Evolutionary conservation across 1,140 invertebrate species (phyloP).

Genomic region (Drosophila lacteicornis): DNA sequence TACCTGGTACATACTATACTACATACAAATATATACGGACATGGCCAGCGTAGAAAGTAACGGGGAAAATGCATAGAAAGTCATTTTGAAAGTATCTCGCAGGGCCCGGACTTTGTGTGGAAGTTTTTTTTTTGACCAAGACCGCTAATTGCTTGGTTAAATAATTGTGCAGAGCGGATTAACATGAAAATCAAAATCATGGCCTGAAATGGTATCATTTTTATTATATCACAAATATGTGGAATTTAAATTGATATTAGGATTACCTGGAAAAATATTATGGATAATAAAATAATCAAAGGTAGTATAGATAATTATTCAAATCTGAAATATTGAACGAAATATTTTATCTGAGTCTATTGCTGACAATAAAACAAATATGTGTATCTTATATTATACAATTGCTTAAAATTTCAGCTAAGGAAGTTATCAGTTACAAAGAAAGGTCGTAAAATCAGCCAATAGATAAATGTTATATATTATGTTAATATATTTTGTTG

Average conservation of each 20-base stretch:
- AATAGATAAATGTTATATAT: no score
- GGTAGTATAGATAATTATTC: no score
- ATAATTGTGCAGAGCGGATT: constrained; percentile 40
- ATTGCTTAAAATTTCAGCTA: no score
- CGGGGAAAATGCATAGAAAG: constrained; percentile 61
- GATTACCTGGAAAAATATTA: neutral
- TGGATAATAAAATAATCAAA: neutral
- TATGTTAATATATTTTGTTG: no score
- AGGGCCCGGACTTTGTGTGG: constrained; percentile 26
- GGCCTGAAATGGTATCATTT: constrained; percentile 4
- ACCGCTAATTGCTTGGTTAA: constrained; percentile 61
- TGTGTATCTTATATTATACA: no score
- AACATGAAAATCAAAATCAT: constrained; percentile 1
- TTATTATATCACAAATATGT: neutral
- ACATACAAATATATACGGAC: constrained; percentile 8
- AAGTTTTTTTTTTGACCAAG: constrained; percentile 10
- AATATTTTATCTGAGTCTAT: no score
- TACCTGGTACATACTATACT: constrained; percentile 18
- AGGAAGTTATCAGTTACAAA: no score
- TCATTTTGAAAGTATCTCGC: constrained; percentile 53
- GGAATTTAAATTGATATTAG: neutral
- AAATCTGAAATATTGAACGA: no score
- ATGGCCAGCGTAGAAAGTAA: constrained; percentile 54
- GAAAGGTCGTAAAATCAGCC: no score
- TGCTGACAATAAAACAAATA: no score